Percentiles rank a stretch among this genome's conserved stretches.
Evolutionary conservation across 2,888 invertebrate genomes (phyloP).

Genomic region (Didymodactylos carnosus): DNA sequence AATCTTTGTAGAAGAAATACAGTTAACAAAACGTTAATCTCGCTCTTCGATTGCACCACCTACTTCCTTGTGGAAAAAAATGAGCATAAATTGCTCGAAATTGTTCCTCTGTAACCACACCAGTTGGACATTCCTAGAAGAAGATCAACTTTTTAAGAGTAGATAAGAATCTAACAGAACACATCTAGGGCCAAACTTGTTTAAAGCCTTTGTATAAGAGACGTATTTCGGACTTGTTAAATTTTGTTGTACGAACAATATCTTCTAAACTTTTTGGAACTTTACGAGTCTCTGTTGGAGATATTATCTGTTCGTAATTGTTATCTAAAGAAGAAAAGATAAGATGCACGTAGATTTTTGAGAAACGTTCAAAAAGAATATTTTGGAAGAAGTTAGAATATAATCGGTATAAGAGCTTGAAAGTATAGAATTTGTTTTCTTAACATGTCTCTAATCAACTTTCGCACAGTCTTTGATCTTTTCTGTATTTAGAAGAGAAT

Average conservation of each 20-base stretch:
- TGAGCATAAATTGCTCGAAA: conserved; percentile 86
- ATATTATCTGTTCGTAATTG: background rate
- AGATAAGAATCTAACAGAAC: background rate
- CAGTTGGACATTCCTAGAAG: conserved; percentile 47
- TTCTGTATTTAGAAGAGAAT: too few species aligned
- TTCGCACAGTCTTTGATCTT: too few species aligned
- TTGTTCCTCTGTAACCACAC: conserved; percentile 78
- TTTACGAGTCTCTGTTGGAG: background rate
- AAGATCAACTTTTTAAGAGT: background rate
- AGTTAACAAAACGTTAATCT: too few species aligned
- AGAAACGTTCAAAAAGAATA: too few species aligned
- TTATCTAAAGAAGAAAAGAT: background rate
- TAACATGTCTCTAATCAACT: too few species aligned
- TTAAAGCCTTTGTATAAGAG: conserved; percentile 88
- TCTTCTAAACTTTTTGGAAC: conserved; percentile 11
- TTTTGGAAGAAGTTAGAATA: too few species aligned
- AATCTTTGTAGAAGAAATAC: too few species aligned
- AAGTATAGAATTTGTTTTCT: too few species aligned
- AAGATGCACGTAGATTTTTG: too few species aligned
- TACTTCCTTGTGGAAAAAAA: conserved; percentile 95
- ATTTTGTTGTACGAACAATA: conserved; percentile 30
- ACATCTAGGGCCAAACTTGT: conserved; percentile 43
- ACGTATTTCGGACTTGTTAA: conserved; percentile 63
- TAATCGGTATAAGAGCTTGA: too few species aligned
- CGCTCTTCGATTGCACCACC: too few species aligned